phyloP scores from a whole-genome alignment of 2,113 vertebrate species.

The Fulmarus glacialis region DNA sequence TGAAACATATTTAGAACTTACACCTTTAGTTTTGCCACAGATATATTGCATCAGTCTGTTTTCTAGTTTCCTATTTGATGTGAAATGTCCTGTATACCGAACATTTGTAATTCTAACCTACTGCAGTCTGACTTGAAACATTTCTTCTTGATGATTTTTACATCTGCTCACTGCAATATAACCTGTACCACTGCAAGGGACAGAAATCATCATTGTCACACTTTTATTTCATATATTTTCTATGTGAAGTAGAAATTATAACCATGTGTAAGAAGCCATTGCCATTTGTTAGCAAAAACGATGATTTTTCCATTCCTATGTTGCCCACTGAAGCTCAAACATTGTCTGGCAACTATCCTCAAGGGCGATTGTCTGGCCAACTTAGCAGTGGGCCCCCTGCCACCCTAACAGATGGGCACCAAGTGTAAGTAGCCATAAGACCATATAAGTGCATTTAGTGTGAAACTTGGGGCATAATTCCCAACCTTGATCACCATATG shows the following conservation, averaged over 20 bases:
- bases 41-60: neutral
- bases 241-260: neutral
- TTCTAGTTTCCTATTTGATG: neutral
- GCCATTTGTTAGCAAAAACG: neutral
- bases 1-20: neutral
- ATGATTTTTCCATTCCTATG: neutral
- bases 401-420: constrained; percentile 73
- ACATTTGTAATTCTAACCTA: neutral
- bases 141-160: neutral
- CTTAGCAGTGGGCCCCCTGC: constrained; percentile 51
- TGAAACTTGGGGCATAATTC: constrained; percentile 68
- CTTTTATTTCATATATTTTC: neutral
- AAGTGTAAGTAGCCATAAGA: constrained; percentile 69
- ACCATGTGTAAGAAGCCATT: neutral
- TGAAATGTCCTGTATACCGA: neutral
- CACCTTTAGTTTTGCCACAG: neutral
- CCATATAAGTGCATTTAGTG: constrained; percentile 66
- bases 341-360: constrained; percentile 48
- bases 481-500: constrained; percentile 59
- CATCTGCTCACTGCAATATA: neutral
- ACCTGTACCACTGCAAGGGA: neutral
- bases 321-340: constrained; percentile 28
- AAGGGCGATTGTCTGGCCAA: constrained; percentile 46
- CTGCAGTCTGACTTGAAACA: neutral
- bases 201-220: neutral